Evolutionary conservation across 1,140 invertebrate genomes (phyloP).

Genomic region (Orussus abietinus): DNA sequence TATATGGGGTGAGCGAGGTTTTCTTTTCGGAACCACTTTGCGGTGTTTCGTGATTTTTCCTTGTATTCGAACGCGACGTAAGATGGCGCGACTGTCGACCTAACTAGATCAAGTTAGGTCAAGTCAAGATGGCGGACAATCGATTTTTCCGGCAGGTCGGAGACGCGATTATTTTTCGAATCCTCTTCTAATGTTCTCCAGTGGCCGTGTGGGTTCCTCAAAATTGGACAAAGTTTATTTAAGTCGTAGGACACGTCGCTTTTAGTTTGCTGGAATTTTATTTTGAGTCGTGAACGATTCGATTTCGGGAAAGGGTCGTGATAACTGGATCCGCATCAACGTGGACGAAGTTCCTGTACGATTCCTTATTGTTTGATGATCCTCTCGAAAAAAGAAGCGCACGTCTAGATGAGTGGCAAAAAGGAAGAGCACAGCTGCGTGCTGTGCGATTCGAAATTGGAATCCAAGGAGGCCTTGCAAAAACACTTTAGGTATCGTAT

Average conservation of each 20-base stretch:
- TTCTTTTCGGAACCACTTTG: no score
- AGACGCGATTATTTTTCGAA: background rate
- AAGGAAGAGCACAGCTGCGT: conserved; percentile 47
- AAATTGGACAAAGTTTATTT: conserved; percentile 22
- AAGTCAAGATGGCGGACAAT: conserved; percentile 36
- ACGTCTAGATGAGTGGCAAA: conserved; percentile 30
- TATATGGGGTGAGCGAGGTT: no score
- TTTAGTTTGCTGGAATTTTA: conserved; percentile 13
- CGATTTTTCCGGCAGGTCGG: conserved; percentile 30
- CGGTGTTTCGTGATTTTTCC: no score
- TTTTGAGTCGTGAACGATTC: background rate
- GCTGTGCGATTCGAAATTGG: conserved; percentile 48
- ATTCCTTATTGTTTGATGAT: conserved; percentile 16
- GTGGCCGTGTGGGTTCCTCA: conserved; percentile 17
- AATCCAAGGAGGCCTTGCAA: conserved; percentile 52
- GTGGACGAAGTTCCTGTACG: background rate
- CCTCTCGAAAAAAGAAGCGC: conserved; percentile 14
- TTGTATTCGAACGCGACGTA: conserved; percentile 12
- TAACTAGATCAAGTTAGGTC: no score
- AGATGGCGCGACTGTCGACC: conserved; percentile 36
- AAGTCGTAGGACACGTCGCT: conserved; percentile 16
- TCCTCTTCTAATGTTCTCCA: background rate
- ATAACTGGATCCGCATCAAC: background rate
- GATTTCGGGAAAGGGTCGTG: conserved; percentile 2
- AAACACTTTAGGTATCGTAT: conserved; percentile 51